Evolutionary conservation across 1,140 invertebrate genomes (phyloP), one percentile per base, ranked within the genome.

Genomic region (Physella acuta): DNA sequence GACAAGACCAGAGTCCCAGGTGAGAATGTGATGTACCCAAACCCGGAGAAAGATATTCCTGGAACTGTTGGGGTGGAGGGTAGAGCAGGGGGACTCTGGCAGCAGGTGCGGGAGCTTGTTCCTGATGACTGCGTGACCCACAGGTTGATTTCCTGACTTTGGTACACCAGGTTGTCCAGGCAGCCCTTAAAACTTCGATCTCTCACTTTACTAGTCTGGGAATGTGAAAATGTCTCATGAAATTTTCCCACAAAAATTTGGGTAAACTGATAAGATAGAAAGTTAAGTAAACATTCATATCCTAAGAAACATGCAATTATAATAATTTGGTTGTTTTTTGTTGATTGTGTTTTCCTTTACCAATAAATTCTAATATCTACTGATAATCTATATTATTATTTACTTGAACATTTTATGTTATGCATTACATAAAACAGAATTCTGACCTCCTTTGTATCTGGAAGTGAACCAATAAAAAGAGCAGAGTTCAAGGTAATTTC

Each of bases 41-140:
- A 56, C n/a, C 64, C 64, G n/a, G 44, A 37, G 52, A 66, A 66
- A 34, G 64, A 66, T 11, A 20, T 56, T 30, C 64, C 64, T 28
- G 51, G 52, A 8, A 26, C 56, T 3, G 31, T 26, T 3, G 52
- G 33, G 26, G 34, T 1, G 2, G 4, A 26, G 17, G 52, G 51
- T 33, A 66, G 51, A 28, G 11, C 30, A 20, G 64, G 64, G 16
- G 64, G 64, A 3, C 20, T n/a, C 1, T 33, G 3, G n/a, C 64
- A 66, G 52, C 64, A 66, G 20, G 30, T 36, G 20, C 26, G 20
- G 3, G 30, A 14, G 20, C 14, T 37, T 51, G n/a, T 39, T 3
- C 20, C 31, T 5, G 64, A 49, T 4, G 51, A 8, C 1, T 33
- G 33, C 24, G 11, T 66, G 33, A 52, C 37, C 64, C 64, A 66